Conservation (phyloP, 2,888 invertebrate genomes). For the Eupithecia subfuscata region DNA sequence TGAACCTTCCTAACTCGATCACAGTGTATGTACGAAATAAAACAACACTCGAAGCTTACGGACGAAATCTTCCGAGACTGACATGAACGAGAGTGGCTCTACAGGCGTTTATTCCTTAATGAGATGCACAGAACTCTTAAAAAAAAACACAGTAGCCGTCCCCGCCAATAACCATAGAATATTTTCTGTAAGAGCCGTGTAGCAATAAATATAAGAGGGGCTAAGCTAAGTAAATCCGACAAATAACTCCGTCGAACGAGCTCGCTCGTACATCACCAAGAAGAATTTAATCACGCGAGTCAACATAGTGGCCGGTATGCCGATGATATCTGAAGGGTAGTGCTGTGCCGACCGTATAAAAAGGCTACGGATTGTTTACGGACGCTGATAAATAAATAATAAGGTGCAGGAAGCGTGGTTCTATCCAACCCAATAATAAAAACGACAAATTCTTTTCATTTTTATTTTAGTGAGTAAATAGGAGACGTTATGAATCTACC, state of each 20-base stretch:
- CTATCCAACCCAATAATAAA: not conserved
- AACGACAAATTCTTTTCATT: not conserved
- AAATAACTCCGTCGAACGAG: slow-evolving; percentile 62
- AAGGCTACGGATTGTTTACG: not conserved
- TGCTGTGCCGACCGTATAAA: slow-evolving; percentile 29
- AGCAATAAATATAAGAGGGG: slow-evolving; percentile 48
- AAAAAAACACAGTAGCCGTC: slow-evolving; percentile 37
- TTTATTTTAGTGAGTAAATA: not conserved
- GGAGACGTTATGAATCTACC: not conserved
- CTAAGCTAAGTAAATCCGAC: slow-evolving; percentile 55
- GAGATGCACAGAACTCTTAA: not conserved
- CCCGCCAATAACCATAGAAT: slow-evolving; percentile 32
- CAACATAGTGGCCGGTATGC: slow-evolving; percentile 71
- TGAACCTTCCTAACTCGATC: not conserved
- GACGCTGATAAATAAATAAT: not conserved
- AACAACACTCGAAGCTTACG: not conserved
- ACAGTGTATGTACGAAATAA: not conserved
- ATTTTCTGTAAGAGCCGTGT: slow-evolving; percentile 39
- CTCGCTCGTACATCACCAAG: slow-evolving; percentile 61
- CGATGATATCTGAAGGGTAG: slow-evolving; percentile 71
- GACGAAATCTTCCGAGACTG: not conserved
- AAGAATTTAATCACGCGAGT: slow-evolving; percentile 80
- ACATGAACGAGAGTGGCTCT: not conserved
- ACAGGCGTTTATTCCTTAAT: not conserved
- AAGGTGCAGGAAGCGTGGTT: not conserved